Conservation (phyloP, 2,888 invertebrate genomes). For the Nymphalis polychloros region DNA sequence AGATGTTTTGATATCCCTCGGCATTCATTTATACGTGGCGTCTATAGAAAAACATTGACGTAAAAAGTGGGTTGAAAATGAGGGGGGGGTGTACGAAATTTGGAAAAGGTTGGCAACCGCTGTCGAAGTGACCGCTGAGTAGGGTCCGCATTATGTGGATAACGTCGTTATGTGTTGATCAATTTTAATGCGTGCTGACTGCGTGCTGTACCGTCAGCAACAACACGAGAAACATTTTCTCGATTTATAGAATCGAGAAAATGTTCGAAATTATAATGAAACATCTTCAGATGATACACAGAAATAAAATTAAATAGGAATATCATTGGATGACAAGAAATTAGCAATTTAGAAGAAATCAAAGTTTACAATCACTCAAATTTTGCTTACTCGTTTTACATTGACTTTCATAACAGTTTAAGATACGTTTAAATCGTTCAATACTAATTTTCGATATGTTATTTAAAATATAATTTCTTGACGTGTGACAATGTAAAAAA, state of each 20-base stretch:
- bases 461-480: too few species aligned
- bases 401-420: too few species aligned
- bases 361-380: too few species aligned
- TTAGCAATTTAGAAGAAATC: too few species aligned
- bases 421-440: too few species aligned
- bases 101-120: conserved; percentile 71
- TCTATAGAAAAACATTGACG: conserved; percentile 81
- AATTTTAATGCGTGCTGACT: conserved; percentile 69
- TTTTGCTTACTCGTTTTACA: too few species aligned
- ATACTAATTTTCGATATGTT: too few species aligned
- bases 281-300: not conserved
- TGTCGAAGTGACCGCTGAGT: conserved; percentile 81
- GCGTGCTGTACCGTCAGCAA: conserved; percentile 43
- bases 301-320: too few species aligned
- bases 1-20: conserved; percentile 79
- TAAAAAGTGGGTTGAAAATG: conserved; percentile 78
- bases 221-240: conserved; percentile 4
- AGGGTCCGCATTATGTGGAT: conserved; percentile 79
- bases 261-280: conserved; percentile 9
- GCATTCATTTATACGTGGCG: conserved; percentile 70
- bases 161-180: conserved; percentile 81
- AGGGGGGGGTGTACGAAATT: conserved; percentile 52
- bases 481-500: too few species aligned
- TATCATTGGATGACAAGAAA: too few species aligned
- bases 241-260: conserved; percentile 19